Conservation (phyloP, 1,140 invertebrate species). For the Melipona quadrifasciata region DNA sequence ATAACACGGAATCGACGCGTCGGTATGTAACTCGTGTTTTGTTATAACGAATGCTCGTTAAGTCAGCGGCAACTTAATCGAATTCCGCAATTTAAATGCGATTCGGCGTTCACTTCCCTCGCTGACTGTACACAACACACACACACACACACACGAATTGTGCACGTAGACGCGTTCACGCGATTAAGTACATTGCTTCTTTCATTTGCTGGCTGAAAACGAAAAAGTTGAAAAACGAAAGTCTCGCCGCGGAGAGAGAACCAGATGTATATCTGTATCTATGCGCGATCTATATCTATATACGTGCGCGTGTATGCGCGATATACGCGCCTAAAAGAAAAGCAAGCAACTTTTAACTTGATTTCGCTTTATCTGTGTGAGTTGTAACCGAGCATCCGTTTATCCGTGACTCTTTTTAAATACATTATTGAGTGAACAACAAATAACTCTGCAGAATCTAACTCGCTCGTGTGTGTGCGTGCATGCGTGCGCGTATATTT, state of each 20-base stretch:
- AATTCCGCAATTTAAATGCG: slow-evolving; percentile 10
- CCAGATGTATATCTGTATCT: not conserved
- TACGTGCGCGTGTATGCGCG: not conserved
- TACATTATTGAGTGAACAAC: slow-evolving; percentile 55
- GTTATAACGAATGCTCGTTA: not conserved
- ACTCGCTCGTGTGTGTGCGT: not conserved
- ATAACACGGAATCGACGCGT: not conserved
- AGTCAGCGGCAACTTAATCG: slow-evolving; percentile 19
- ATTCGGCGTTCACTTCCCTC: slow-evolving; percentile 20
- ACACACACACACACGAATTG: not conserved
- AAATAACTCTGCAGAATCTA: slow-evolving; percentile 54
- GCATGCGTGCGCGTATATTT: no score
- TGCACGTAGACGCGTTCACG: slow-evolving; percentile 39
- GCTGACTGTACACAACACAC: slow-evolving; percentile 26
- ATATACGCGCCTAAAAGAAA: slow-evolving; percentile 20
- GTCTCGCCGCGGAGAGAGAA: not conserved
- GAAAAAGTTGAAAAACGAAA: slow-evolving; percentile 52
- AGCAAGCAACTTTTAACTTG: slow-evolving; percentile 43
- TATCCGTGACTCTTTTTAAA: slow-evolving; percentile 51
- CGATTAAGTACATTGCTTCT: slow-evolving; percentile 56
- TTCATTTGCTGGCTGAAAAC: slow-evolving; percentile 49
- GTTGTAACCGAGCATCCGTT: slow-evolving; percentile 40
- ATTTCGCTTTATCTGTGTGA: slow-evolving; percentile 57
- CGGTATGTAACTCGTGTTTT: not conserved
- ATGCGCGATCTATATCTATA: not conserved